Base-by-base conservation (phyloP, 2,888 invertebrate species). In the Spilosoma lubricipeda region DNA sequence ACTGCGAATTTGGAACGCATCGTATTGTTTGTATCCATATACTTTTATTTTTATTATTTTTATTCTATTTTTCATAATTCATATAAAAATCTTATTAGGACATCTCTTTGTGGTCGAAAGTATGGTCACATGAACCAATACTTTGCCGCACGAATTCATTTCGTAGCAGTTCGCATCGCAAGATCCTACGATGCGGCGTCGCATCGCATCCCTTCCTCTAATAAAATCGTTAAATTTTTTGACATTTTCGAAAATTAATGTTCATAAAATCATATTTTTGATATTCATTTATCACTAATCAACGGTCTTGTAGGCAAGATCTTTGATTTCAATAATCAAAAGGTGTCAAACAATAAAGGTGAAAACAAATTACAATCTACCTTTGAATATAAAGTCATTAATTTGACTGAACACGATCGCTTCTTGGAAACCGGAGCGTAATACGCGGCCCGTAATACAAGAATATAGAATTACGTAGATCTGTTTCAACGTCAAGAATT, bases 401-500 rank as follows among this genome's bases (percentile, higher is more conserved):
- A 52, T 20, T 73, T 33, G 30, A 27, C 56, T 42, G 70, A 48
- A 65, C 30, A 70, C 15, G n/a, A 70, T 73, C 52, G 56, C 15
- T 56, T 70, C 56, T 56, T 70, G 42, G 56, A 65, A 70, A 56
- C 42, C 18, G 52, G 63, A 71, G 27, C 42, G 56, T 72, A 72
- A 63, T 36, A 63, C 42, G 13, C 72, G 27, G 56, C 45, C 71
- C 23, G 33, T 42, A 52, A 30, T 70, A 66, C 70, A 73, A 39
- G 63, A 70, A 73, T 65, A 68, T 56, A 69, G 42, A 75, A 75
- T 72, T 72, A 71, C 65, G 70, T 68, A 71, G 71, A 68, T 71
- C 48, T 56, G 64, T 63, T 64, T 71, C 52, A 68, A 64, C 64
- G 45, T 71, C 63, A 74, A 45, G 48, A 64, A 74, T 71, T 74